These are phyloP conservation scores for Plumapathes pennacea DNA, from an alignment of 92 coral and sea anemone genomes.

Conservation along the genomic window DNA sequence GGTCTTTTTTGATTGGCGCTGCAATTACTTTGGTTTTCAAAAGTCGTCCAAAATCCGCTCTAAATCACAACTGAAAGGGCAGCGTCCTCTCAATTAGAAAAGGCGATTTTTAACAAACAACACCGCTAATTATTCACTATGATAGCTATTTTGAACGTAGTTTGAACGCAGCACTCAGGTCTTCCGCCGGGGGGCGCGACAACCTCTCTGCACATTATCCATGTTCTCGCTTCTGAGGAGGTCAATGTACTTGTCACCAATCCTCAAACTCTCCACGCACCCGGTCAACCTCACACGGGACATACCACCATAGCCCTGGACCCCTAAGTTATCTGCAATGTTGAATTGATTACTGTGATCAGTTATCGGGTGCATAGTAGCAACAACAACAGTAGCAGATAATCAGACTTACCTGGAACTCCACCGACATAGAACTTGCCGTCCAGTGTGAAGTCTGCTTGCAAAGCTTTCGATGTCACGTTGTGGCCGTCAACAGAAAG, in stretches of 20 bases:
- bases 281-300: conserved; percentile 83
- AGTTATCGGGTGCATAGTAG: neutral
- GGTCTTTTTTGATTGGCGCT: neutral
- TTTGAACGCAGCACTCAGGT: too few species aligned
- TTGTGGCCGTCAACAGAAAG: conserved; percentile 60
- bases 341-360: neutral
- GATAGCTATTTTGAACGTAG: too few species aligned
- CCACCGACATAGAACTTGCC: conserved; percentile 93
- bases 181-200: conserved; percentile 32
- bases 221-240: conserved; percentile 45
- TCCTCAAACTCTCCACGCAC: conserved; percentile 70
- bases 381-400: neutral
- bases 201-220: conserved; percentile 50
- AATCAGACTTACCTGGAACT: conserved; percentile 63
- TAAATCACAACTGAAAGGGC: neutral
- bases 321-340: conserved; percentile 64
- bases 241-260: conserved; percentile 57
- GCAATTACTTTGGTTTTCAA: neutral
- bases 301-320: conserved; percentile 48
- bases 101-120: too few species aligned
- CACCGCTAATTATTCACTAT: too few species aligned
- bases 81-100: too few species aligned
- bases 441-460: conserved; percentile 30
- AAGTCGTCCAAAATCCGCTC: neutral
- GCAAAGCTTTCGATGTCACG: conserved; percentile 22